These are phyloP conservation scores for Dicentrarchus labrax DNA, from an alignment of 2,113 vertebrate genomes.

Conservation along the genomic window DNA sequence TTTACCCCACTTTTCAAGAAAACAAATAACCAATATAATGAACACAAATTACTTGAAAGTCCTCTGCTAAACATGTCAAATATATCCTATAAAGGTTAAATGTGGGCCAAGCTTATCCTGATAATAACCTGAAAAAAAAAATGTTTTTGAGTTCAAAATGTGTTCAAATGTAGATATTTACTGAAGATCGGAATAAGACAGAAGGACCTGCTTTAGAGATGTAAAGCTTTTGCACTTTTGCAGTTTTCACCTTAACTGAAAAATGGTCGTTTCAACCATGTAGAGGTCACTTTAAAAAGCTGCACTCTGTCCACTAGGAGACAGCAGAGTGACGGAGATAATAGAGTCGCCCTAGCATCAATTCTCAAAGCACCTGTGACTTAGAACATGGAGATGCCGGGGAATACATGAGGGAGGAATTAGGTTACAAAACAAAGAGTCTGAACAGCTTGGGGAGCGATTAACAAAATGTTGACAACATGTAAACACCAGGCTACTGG, in stretches of 20 bases:
- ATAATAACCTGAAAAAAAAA: too few relatives aligned
- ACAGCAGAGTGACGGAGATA: conserved; percentile 51
- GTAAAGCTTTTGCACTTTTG: neutral
- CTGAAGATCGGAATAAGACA: neutral
- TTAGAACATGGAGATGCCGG: neutral
- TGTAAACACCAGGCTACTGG: conserved; percentile 57
- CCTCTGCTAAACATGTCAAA: neutral
- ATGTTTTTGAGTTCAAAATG: too few relatives aligned
- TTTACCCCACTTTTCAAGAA: neutral
- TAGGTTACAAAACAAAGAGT: conserved; percentile 61
- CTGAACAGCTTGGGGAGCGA: conserved; percentile 60
- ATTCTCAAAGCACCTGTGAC: conserved; percentile 36
- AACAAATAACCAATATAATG: neutral
- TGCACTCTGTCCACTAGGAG: conserved; percentile 63
- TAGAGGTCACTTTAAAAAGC: neutral
- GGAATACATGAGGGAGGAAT: conserved; percentile 54
- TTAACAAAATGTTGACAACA: conserved; percentile 65
- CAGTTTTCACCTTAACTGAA: neutral
- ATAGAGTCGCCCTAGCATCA: conserved; percentile 2
- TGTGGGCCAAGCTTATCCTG: too few relatives aligned
- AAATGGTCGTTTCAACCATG: neutral
- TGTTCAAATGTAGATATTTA: neutral
- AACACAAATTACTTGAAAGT: neutral
- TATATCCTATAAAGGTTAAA: neutral
- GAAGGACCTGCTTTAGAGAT: neutral